Evolutionary conservation across 2,888 invertebrate species (phyloP).

Genomic region (Meghimatium bilineatum): DNA sequence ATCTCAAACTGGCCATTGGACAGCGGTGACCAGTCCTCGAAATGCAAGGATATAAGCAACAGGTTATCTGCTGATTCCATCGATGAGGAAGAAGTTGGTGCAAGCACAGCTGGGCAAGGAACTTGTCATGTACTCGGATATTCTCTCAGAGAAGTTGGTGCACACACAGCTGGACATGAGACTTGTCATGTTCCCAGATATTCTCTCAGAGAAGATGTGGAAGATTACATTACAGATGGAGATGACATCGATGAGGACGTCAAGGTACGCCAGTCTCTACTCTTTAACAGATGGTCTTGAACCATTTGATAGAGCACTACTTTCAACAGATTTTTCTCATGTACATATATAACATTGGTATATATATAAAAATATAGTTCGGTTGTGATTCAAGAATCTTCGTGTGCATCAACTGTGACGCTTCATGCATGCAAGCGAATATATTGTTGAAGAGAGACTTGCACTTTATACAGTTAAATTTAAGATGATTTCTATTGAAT

Average conservation of each 20-base stretch:
- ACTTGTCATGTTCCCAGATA: no score
- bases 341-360: no score
- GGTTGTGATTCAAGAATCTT: no score
- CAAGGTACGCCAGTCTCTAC: conserved; percentile 41
- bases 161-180: background rate
- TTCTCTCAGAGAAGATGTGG: background rate
- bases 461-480: no score
- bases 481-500: no score
- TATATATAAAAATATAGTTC: no score
- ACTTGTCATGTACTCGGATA: no score
- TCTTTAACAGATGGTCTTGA: conserved; percentile 9
- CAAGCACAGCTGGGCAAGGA: background rate
- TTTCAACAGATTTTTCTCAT: no score
- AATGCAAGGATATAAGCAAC: background rate
- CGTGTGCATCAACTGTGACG: no score
- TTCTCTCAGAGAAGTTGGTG: no score
- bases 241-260: conserved; percentile 48
- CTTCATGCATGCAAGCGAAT: no score
- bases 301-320: background rate
- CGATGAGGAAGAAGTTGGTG: conserved; percentile 13
- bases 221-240: conserved; percentile 38
- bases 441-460: no score
- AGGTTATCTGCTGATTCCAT: conserved; percentile 25
- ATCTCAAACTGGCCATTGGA: conserved; percentile 1
- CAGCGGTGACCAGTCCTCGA: background rate